These are phyloP conservation scores for Acrobasis suavella DNA, from an alignment of 2,888 invertebrate species.

Conservation along the genomic window DNA sequence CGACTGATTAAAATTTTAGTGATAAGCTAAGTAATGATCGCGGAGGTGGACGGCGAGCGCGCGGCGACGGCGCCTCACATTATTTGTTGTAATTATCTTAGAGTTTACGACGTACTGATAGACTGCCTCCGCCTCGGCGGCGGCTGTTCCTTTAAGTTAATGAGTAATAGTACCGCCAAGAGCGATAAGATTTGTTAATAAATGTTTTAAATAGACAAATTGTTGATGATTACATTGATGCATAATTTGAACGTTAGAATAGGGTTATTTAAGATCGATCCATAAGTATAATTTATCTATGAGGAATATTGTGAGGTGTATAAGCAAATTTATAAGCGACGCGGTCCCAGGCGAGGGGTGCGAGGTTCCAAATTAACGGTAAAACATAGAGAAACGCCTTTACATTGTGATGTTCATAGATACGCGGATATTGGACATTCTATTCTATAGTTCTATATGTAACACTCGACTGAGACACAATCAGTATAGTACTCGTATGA, in stretches of 20 bases:
- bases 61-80: constrained; percentile 41
- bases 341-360: constrained; percentile 73
- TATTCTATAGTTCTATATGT: constrained; percentile 69
- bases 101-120: constrained; percentile 66
- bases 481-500: constrained; percentile 56
- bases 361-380: constrained; percentile 70
- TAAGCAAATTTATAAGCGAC: constrained; percentile 72
- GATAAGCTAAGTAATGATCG: constrained; percentile 79
- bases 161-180: constrained; percentile 49
- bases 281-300: constrained; percentile 81
- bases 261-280: constrained; percentile 82
- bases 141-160: constrained; percentile 64
- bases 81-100: constrained; percentile 66
- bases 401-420: constrained; percentile 78
- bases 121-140: constrained; percentile 48
- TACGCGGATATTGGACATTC: constrained; percentile 73
- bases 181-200: constrained; percentile 69
- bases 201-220: constrained; percentile 76
- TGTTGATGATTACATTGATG: constrained; percentile 73
- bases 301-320: constrained; percentile 70
- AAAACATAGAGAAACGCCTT: constrained; percentile 69
- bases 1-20: constrained; percentile 83
- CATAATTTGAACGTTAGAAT: constrained; percentile 81
- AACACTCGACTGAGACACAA: constrained; percentile 68
- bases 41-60: constrained; percentile 41